phyloP scores from a whole-genome alignment of 2,888 invertebrate species.

The Scrobipalpa atriplicella region DNA sequence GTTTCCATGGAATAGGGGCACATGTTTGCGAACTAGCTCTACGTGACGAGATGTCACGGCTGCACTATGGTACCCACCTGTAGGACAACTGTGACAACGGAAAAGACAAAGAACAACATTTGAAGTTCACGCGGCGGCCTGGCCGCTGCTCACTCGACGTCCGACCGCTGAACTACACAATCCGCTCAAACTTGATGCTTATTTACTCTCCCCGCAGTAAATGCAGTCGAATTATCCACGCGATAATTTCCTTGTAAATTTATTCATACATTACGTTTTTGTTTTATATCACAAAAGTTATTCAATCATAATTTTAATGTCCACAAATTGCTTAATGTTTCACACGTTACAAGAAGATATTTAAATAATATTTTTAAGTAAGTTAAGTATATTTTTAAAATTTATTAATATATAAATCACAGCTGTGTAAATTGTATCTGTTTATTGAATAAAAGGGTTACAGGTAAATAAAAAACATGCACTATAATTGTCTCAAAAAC shows the following conservation, averaged over 20 bases:
- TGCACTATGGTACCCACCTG: conserved; percentile 24
- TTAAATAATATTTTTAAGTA: no score
- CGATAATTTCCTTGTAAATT: conserved; percentile 48
- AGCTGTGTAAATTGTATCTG: no score
- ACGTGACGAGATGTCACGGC: no score
- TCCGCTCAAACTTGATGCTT: conserved; percentile 37
- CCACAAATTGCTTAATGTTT: no score
- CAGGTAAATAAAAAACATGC: no score
- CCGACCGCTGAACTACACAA: conserved; percentile 49
- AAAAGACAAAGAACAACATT: conserved; percentile 39
- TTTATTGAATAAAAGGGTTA: no score
- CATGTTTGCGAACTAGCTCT: not conserved
- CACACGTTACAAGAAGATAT: no score
- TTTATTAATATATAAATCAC: no score
- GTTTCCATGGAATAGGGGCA: conserved; percentile 32
- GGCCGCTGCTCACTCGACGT: conserved; percentile 35
- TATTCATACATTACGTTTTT: not conserved
- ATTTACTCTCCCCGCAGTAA: conserved; percentile 58
- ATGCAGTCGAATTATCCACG: conserved; percentile 65
- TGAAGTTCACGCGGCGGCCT: conserved; percentile 38
- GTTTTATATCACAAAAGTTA: not conserved
- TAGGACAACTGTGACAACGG: conserved; percentile 2
- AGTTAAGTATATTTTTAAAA: no score
- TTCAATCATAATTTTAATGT: not conserved
- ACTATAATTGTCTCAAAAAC: no score